Conservation (phyloP, 23 tunicate species). For the Halocynthia roretzi region DNA sequence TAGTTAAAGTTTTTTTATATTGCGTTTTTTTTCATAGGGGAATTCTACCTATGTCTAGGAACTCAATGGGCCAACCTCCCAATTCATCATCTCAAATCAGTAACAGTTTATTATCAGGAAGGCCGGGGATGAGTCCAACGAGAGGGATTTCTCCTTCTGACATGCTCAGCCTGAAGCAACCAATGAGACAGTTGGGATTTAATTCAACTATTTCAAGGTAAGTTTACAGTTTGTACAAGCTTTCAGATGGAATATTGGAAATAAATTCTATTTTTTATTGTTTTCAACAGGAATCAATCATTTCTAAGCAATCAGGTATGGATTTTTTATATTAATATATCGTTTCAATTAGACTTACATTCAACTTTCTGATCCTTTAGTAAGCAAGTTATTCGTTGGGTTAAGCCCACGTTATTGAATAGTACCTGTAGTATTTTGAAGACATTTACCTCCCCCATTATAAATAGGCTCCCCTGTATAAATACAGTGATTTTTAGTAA, state of each 20-base stretch:
- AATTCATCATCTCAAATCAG: conserved; percentile 41
- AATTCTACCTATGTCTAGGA: conserved; percentile 56
- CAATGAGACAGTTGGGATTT: background rate
- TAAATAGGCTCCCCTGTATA: background rate
- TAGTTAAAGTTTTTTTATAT: background rate
- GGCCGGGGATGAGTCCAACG: conserved; percentile 82
- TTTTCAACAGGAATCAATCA: conserved; percentile 63
- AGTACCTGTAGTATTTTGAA: too few species aligned
- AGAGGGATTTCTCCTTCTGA: conserved; percentile 63
- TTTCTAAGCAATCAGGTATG: conserved; percentile 59
- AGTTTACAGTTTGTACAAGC: background rate
- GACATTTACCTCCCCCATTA: too few species aligned
- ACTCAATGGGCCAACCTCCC: conserved; percentile 27
- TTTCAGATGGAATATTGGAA: background rate
- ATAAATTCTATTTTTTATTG: background rate
- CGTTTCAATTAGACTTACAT: background rate
- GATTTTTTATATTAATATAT: conserved; percentile 8
- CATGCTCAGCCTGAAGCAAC: conserved; percentile 47
- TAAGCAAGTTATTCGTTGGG: too few species aligned
- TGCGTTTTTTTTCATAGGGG: conserved; percentile 37
- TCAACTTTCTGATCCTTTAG: background rate
- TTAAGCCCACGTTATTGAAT: too few species aligned
- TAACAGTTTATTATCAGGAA: conserved; percentile 22
- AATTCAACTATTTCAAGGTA: conserved; percentile 47
- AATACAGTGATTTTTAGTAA: background rate